These are phyloP conservation scores for Schizotus pectinicornis DNA, from an alignment of 2,888 invertebrate species.

Conservation along the genomic window DNA sequence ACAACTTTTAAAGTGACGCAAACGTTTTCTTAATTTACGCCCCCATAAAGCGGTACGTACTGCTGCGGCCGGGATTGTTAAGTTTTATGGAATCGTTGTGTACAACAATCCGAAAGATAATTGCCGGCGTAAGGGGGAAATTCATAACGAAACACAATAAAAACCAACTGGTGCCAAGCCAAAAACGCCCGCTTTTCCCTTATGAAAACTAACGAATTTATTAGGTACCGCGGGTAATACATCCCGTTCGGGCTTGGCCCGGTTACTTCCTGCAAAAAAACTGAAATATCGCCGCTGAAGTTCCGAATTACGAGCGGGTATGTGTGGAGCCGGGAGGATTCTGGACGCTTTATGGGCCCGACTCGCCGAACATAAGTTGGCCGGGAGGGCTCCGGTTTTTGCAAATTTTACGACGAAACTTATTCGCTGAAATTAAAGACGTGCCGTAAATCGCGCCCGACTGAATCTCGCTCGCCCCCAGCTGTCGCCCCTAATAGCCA, in stretches of 20 bases:
- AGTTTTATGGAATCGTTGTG: conserved; percentile 29
- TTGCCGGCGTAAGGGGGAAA: conserved; percentile 28
- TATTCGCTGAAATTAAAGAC: too few species aligned
- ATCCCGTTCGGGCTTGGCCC: conserved; percentile 5
- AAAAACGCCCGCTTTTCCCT: conserved; percentile 4
- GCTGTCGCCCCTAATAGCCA: conserved; percentile 18
- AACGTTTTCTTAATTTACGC: conserved; percentile 30
- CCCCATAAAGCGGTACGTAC: conserved; percentile 26
- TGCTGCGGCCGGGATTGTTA: conserved; percentile 25
- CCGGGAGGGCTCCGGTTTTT: too few species aligned
- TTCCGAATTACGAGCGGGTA: background rate
- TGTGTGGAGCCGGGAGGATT: too few species aligned
- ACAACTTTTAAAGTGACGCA: conserved; percentile 20
- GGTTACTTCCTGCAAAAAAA: conserved; percentile 1
- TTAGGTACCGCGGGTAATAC: conserved; percentile 14
- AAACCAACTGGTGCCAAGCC: conserved; percentile 33
- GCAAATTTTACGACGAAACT: too few species aligned
- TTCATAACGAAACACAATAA: conserved; percentile 35
- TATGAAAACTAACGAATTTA: conserved; percentile 11
- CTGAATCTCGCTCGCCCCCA: too few species aligned
- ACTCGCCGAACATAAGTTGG: too few species aligned
- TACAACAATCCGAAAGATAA: conserved; percentile 32
- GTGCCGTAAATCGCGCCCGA: too few species aligned
- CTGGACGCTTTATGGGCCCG: too few species aligned
- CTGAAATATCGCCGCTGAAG: conserved; percentile 10